Evolutionary conservation across 1,140 invertebrate genomes (phyloP), one percentile per base, ranked within the genome.

Genomic region (Mactra quadrangularis): DNA sequence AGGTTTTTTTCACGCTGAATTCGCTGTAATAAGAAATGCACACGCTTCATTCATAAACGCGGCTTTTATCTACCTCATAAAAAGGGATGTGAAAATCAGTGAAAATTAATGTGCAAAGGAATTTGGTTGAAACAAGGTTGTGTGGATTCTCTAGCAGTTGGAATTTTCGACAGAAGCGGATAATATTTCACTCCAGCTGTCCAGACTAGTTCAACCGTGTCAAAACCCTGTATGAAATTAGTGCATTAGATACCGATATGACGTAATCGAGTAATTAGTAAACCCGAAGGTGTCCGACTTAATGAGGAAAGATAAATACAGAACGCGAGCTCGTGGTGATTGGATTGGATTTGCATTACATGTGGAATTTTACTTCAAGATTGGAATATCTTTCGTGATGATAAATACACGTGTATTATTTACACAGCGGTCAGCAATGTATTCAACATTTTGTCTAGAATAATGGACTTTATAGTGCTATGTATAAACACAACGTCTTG

Each of bases 211-310:
- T 47, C 68, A 15, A 52, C 47, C 47, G 68, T 41, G 68, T 71
- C 68, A 71, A 71, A 71, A 25, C 50, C 35, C 68, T 6, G 68
- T 71, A 27, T 71, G 68, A 9, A 15, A 19, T 4, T 15, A 35
- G n/a, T 9, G 47, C 38, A 41, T 15, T 6, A 7, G 38, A 41
- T 41, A 41, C 38, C 15, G 15, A 15, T 15, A 9, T 71, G 47
- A 71, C 68, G 68, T 71, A 52, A 71, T 25, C 29, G 4, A 71
- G 27, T 71, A 71, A 71, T 71, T 71, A 71, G 45, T 25, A 53
- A 31, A 53, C 68, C 31, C 68, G 29, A 53, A 47, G 68, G 29
- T 71, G 68, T 19, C 68, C 31, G 3, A 3, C 22, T 27, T 55
- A 55, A 71, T 71, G 68, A 53, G 33, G 50, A 52, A 52, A 71